phyloP scores from a whole-genome alignment of 2,888 invertebrate species.

The Megalurothrips usitatus region DNA sequence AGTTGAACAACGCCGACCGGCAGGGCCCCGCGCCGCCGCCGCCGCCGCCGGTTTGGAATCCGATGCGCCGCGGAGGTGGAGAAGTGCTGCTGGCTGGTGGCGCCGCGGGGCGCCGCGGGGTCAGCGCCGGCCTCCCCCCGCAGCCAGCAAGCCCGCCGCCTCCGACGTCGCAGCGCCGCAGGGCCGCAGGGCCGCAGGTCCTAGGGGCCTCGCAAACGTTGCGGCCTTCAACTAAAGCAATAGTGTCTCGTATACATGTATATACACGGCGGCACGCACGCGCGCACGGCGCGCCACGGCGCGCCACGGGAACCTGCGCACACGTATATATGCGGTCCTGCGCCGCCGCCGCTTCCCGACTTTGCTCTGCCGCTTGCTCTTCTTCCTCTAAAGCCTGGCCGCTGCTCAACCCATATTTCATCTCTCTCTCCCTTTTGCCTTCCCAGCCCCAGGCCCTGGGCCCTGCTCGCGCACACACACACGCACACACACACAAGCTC shows the following conservation, averaged over 20 bases:
- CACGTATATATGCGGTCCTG: background rate
- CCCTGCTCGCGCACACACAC: too few relatives aligned
- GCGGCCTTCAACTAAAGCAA: background rate
- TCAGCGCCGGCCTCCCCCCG: too few relatives aligned
- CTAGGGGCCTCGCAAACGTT: too few relatives aligned
- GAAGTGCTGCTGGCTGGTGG: too few relatives aligned
- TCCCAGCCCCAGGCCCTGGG: background rate
- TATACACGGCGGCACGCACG: background rate
- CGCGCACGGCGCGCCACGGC: background rate
- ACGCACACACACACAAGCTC: background rate
- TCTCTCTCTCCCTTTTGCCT: background rate
- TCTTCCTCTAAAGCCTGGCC: background rate
- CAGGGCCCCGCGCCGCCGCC: too few relatives aligned
- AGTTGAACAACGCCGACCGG: too few relatives aligned
- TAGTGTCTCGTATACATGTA: slow-evolving; percentile 6
- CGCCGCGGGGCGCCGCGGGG: too few relatives aligned
- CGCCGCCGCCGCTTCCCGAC: slow-evolving; percentile 9
- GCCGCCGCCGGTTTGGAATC: too few relatives aligned
- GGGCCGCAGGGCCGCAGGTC: too few relatives aligned
- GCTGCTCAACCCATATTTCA: slow-evolving; percentile 10
- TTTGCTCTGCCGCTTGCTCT: background rate
- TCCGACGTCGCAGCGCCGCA: too few relatives aligned
- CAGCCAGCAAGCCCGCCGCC: too few relatives aligned
- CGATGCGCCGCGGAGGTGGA: too few relatives aligned
- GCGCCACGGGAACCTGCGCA: background rate